These are phyloP conservation scores for Remorina albescens DNA, from an alignment of 2,797 vertebrate genomes.

Conservation along the genomic window DNA sequence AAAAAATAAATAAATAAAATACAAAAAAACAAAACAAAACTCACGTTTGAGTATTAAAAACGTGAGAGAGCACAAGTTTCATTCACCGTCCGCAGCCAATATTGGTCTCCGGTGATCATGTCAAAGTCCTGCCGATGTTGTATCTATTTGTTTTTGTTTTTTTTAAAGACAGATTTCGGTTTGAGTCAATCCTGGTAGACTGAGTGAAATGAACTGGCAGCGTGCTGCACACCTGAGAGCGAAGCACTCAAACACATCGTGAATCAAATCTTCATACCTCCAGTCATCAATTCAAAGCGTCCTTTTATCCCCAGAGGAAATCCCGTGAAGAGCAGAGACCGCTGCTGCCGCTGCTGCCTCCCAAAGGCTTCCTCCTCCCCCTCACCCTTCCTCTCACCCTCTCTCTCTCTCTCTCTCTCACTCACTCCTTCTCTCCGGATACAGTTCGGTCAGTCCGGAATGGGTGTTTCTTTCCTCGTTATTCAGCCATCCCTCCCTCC, in stretches of 20 bases:
- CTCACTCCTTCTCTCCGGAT: conserved; percentile 68
- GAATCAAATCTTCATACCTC: conserved; percentile 75
- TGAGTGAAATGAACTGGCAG: conserved; percentile 26
- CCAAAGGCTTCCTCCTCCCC: conserved; percentile 39
- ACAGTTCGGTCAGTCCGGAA: conserved; percentile 71
- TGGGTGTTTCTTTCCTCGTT: conserved; percentile 81
- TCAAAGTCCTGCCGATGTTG: conserved; percentile 26
- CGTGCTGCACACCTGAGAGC: conserved; percentile 56
- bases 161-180: conserved; percentile 30
- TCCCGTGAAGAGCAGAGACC: conserved; percentile 54
- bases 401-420: conserved; percentile 50
- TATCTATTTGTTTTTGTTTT: conserved; percentile 53
- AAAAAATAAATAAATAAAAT: too few relatives aligned
- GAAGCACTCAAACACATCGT: conserved; percentile 16
- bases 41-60: too few relatives aligned
- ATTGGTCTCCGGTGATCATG: not conserved
- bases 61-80: conserved; percentile 27
- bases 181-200: conserved; percentile 29
- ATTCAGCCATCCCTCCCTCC: conserved; percentile 81
- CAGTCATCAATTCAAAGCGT: conserved; percentile 72
- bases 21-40: too few relatives aligned
- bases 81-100: not conserved
- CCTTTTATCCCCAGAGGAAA: conserved; percentile 63
- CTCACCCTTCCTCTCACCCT: conserved; percentile 31
- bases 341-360: conserved; percentile 45